Conservation (phyloP, 1,140 invertebrate genomes). For the Palaemon carinicauda region DNA sequence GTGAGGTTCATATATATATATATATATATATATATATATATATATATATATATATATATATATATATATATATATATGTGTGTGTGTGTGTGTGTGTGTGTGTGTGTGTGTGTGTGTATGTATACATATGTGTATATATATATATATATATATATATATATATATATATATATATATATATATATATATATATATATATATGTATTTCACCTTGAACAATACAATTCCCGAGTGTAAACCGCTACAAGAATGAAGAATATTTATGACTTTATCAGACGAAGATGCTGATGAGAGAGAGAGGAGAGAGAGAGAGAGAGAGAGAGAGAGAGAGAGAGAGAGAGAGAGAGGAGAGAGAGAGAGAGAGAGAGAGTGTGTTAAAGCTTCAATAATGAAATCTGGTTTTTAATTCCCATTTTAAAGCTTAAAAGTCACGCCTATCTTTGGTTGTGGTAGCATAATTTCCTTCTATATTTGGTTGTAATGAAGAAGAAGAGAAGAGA, state of each 20-base stretch:
- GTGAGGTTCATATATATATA: too few relatives aligned
- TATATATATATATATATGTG: slow-evolving; percentile 19
- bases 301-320: neutral
- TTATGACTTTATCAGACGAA: neutral
- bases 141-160: slow-evolving; percentile 31
- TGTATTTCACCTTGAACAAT: slow-evolving; percentile 1
- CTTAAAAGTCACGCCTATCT: too few relatives aligned
- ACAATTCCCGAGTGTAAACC: neutral
- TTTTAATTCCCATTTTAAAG: too few relatives aligned
- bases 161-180: slow-evolving; percentile 33
- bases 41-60: slow-evolving; percentile 34
- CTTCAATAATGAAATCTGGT: too few relatives aligned
- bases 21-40: slow-evolving; percentile 31
- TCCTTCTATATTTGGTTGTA: neutral
- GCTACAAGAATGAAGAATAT: neutral
- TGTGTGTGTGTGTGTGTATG: slow-evolving; percentile 14
- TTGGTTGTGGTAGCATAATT: neutral
- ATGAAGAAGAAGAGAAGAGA: neutral
- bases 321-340: too few relatives aligned
- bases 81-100: neutral
- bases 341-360: too few relatives aligned
- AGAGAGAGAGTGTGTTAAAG: too few relatives aligned
- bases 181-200: slow-evolving; percentile 41
- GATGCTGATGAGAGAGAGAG: neutral
- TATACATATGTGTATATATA: slow-evolving; percentile 20